These are phyloP conservation scores for Fulmarus glacialis DNA, from an alignment of 2,113 vertebrate genomes.

Conservation along the genomic window DNA sequence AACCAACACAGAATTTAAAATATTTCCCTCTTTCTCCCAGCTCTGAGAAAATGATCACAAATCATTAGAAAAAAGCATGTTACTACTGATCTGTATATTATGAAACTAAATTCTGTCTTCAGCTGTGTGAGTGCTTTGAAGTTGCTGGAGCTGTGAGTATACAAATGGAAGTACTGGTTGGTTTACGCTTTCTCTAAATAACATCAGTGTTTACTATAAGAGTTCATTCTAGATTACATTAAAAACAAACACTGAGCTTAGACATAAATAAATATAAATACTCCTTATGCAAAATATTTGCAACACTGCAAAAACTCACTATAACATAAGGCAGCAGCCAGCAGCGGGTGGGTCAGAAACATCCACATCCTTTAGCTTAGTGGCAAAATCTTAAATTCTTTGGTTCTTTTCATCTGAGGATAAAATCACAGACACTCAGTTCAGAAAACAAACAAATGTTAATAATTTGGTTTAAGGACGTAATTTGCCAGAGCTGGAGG, in stretches of 20 bases:
- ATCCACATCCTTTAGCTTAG: neutral
- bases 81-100: neutral
- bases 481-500: constrained; percentile 34
- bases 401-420: neutral
- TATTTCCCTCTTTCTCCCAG: neutral
- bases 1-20: neutral
- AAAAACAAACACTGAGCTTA: constrained; percentile 18
- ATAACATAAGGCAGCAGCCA: neutral
- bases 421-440: neutral
- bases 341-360: neutral
- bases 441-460: constrained; percentile 24
- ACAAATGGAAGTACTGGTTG: neutral
- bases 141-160: neutral
- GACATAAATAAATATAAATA: constrained; percentile 1
- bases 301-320: neutral
- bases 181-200: neutral
- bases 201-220: neutral
- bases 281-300: neutral
- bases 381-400: neutral
- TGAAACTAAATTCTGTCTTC: neutral
- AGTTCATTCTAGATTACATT: neutral
- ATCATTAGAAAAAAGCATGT: neutral
- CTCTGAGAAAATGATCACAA: neutral
- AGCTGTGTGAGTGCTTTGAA: neutral
- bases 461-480: neutral